Base-by-base conservation (phyloP, 2,888 invertebrate species). In the Coelinius sp. region DNA sequence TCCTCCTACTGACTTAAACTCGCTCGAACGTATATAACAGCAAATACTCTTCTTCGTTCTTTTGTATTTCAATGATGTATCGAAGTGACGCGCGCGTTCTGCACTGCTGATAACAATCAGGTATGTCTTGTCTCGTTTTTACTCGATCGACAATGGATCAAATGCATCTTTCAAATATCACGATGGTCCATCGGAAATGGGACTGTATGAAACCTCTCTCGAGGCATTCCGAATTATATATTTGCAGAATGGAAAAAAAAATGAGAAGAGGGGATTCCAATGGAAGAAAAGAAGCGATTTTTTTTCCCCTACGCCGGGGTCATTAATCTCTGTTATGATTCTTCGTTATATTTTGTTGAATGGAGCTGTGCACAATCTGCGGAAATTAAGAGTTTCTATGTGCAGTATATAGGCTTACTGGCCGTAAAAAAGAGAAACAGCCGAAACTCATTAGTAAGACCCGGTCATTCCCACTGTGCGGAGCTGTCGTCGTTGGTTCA, bases 401-500 rank as follows among this genome's bases (percentile, higher is more conserved):
- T 12, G 35, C 25, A 10, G 20, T 20, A 12, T 17, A 20, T 14
- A 59, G 35, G 17, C 59, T 25, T 3, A 31, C 4, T 59, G 59
- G 31, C 44, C 25, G 20, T 24, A 49, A 35, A 73, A 71, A 70
- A 10, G 68, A 76, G 68, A 76, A 79, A 73, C 75, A 78, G 73
- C 71, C 75, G 73, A 78, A 78, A 77, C 74, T 78, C 78, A 78
- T 78, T 78, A 78, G 77, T 75, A 70, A 74, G 73, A 74, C 69
- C 25, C 63, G 75, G 68, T 74, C 75, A 74, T 75, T 76, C 70
- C 73, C 72, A 73, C 73, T 65, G 62, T 62, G 64, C 56, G 68
- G 53, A 44, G 73, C 74, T 72, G 76, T 71, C 75, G 66, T 74
- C 67, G 68, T 64, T 25, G 53, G 56, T 70, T 77, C 78, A 76